These are phyloP conservation scores for Brachionus rubens DNA, from an alignment of 1,140 invertebrate genomes.

Conservation along the genomic window DNA sequence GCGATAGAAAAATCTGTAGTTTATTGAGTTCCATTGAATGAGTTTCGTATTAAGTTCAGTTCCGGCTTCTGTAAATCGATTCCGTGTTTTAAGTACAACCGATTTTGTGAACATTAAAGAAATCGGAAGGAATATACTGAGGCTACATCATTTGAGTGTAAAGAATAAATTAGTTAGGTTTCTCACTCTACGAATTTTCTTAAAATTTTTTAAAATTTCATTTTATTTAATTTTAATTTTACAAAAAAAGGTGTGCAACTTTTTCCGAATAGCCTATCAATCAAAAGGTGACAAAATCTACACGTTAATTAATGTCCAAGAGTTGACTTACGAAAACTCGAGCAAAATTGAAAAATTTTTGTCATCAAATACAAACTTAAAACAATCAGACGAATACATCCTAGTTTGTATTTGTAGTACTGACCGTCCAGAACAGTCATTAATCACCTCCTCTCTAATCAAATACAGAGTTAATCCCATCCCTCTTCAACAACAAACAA, in stretches of 20 bases:
- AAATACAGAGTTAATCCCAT: constrained; percentile 36
- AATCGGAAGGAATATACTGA: too few species aligned
- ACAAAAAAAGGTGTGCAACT: constrained; percentile 51
- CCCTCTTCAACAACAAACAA: background rate
- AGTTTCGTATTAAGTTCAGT: too few species aligned
- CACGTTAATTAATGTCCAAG: constrained; percentile 9
- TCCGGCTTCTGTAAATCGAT: too few species aligned
- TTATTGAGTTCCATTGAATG: too few species aligned
- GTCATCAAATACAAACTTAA: background rate
- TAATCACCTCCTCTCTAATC: background rate
- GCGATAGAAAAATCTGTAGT: too few species aligned
- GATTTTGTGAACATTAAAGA: too few species aligned
- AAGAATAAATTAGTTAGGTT: too few species aligned
- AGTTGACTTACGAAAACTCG: constrained; percentile 27
- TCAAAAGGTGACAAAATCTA: constrained; percentile 28
- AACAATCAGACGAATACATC: constrained; percentile 9
- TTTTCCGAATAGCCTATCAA: constrained; percentile 17
- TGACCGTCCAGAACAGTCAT: background rate
- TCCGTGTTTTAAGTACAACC: too few species aligned
- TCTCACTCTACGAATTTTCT: too few species aligned
- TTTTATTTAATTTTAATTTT: too few species aligned
- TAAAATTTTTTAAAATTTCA: background rate
- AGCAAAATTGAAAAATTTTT: constrained; percentile 4
- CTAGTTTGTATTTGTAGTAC: constrained; percentile 24
- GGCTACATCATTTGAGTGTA: too few species aligned